Conservation (phyloP, 2,113 vertebrate species). For the Girardinichthys multiradiatus region DNA sequence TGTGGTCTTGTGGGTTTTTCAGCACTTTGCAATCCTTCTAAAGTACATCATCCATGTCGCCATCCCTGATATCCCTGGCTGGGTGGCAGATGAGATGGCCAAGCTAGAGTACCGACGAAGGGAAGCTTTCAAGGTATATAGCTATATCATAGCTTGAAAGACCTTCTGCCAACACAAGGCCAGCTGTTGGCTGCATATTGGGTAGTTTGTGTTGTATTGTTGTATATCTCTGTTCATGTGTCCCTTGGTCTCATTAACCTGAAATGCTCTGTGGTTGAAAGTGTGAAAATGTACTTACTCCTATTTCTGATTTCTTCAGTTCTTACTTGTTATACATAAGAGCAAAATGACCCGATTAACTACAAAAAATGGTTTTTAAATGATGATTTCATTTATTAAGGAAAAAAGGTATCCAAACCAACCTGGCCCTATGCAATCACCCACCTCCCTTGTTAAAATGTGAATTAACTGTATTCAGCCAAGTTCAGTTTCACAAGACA, state of each 20-base stretch:
- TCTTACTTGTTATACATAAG: too few species aligned
- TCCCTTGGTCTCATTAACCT: neutral
- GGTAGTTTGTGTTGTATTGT: constrained; percentile 19
- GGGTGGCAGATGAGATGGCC: constrained; percentile 97
- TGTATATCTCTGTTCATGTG: neutral
- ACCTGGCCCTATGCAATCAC: too few species aligned
- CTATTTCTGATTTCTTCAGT: too few species aligned
- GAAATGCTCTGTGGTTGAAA: too few species aligned
- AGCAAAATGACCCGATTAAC: too few species aligned
- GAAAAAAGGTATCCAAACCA: too few species aligned
- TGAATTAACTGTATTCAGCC: too few species aligned
- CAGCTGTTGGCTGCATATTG: constrained; percentile 41
- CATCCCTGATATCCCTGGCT: constrained; percentile 92
- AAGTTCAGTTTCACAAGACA: too few species aligned
- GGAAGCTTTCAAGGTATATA: constrained; percentile 93
- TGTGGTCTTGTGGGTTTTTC: constrained; percentile 69
- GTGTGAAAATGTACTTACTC: too few species aligned
- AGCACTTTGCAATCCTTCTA: constrained; percentile 93
- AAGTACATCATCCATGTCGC: constrained; percentile 93
- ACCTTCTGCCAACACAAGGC: constrained; percentile 52
- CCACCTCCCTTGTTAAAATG: too few species aligned
- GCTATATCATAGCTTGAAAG: constrained; percentile 68
- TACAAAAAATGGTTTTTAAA: too few species aligned
- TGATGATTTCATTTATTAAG: too few species aligned
- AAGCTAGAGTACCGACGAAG: constrained; percentile 93